Evolutionary conservation across 2,113 vertebrate genomes (phyloP), one percentile per base, ranked within the genome.

Genomic region (Sakesphorus luctuosus): DNA sequence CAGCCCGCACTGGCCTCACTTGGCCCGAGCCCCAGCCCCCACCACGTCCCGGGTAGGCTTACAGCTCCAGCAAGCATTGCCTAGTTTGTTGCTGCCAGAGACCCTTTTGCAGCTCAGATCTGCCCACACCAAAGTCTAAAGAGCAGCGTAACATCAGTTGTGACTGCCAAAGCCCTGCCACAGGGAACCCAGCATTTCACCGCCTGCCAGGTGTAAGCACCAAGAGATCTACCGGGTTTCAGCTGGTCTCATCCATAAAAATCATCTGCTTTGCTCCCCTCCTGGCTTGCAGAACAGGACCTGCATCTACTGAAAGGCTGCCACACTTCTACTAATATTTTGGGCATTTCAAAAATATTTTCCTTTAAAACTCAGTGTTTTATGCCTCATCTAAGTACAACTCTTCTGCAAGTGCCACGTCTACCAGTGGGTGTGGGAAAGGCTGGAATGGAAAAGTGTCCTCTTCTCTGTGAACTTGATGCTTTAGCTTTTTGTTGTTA

Each of bases 1-100:
- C 74, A 56, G 49, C 33, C 62, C 0, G 0, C 16, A 3, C 35
- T 2, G 3, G 33, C 44, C 21, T 69, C 0, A 0, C 38, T 49
- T 29, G 15, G 12, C 50, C 58, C 38, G 17, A 21, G 55, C 26
- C 59, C 11, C 35, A 2, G 35, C 55, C 38, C 18, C n/a, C 44
- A 38, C 5, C 3, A 5, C 36, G 10, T 38, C 38, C 67, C 3
- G 29, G 9, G 6, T 11, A 20, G 25, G 13, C 49, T 17, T 7
- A 23, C 24, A 40, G 62, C 71, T 82, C 74, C 74, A 56, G 68
- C 72, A 53, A 71, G 52, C 29, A 31, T 17, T 35, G 12, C 47
- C 13, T 33, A 0, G 0, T 11, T 31, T 52, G 68, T 11, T 35
- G 23, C 46, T 71, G 56, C 35, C 1, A 0, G 14, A 69, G 58